Base-by-base conservation (phyloP, 1,140 invertebrate species). In the Zelostemma sp. region DNA sequence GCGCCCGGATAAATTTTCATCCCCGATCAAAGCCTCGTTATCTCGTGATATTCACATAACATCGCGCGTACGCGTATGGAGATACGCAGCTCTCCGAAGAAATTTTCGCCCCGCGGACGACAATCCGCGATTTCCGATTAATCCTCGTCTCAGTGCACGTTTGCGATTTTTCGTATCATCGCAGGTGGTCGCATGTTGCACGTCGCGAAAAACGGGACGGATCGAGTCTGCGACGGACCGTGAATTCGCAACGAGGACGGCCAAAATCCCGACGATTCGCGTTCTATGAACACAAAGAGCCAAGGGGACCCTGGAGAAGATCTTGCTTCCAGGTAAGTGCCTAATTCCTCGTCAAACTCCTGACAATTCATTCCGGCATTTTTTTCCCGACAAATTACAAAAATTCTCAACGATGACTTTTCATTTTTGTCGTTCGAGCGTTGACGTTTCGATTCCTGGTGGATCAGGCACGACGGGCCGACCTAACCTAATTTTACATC, bases 261-360 rank as follows among this genome's bases (percentile, higher is more conserved):
- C 45, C 70, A 78, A 78, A 68, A 83, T 82, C 78, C 59, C 59
- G 57, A 78, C 61, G 70, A 80, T 79, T 77, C 63, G 65, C 76
- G 62, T 80, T 85, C 83, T 85, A 85, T 85, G 84, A 85, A 71
- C 81, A 73, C 77, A 64, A 82, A 85, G 82, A 77, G 80, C 75
- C 80, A 83, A 82, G 78, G 75, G 73, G 82, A 85, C 84, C 84
- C 84, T 85, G 82, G 81, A 70, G 81, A 85, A 84, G 81, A 85
- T 72, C 81, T 79, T 63, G 68, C 78, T 79, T 84, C 84, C 83
- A 85, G 84, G 84, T 85, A 72, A n/a, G n/a, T n/a, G n/a, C n/a
- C n/a, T n/a, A n/a, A n/a, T n/a, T n/a, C n/a, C n/a, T n/a, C n/a
- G n/a, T n/a, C n/a, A n/a, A n/a, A n/a, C n/a, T n/a, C n/a, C 33